Evolutionary conservation across 2,888 invertebrate genomes (phyloP).

Genomic region (Lasioglossum villosulum): DNA sequence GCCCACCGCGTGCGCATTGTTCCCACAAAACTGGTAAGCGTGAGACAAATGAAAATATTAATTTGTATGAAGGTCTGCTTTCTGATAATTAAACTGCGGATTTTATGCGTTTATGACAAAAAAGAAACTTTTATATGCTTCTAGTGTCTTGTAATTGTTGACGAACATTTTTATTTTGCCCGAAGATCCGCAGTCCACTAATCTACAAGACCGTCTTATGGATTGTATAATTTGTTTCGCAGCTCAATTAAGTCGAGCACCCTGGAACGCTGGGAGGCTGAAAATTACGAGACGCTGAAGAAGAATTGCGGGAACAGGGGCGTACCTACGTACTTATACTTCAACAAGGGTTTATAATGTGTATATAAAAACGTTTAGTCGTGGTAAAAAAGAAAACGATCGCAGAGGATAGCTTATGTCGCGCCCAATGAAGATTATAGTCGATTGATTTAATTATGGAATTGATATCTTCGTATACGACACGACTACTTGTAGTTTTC

Average conservation of each 20-base stretch:
- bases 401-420: conserved; percentile 25
- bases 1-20: conserved; percentile 93
- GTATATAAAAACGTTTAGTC: conserved; percentile 29
- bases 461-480: conserved; percentile 21
- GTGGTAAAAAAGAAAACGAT: conserved; percentile 19
- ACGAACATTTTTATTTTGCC: too few species aligned
- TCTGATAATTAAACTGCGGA: too few species aligned
- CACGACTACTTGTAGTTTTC: conserved; percentile 46
- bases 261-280: conserved; percentile 90
- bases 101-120: too few species aligned
- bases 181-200: too few species aligned
- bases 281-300: conserved; percentile 89
- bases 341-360: conserved; percentile 94
- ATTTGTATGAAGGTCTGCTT: not conserved
- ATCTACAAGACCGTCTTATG: not conserved
- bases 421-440: conserved; percentile 31
- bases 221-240: conserved; percentile 74
- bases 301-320: conserved; percentile 87
- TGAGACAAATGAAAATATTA: conserved; percentile 4
- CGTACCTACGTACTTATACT: conserved; percentile 91
- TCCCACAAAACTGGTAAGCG: conserved; percentile 93
- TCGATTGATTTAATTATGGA: conserved; percentile 21
- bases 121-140: too few species aligned
- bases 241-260: conserved; percentile 90
- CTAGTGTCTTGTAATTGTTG: too few species aligned